phyloP scores from a whole-genome alignment of 2,888 invertebrate species.

The Stratiomys singularior region DNA sequence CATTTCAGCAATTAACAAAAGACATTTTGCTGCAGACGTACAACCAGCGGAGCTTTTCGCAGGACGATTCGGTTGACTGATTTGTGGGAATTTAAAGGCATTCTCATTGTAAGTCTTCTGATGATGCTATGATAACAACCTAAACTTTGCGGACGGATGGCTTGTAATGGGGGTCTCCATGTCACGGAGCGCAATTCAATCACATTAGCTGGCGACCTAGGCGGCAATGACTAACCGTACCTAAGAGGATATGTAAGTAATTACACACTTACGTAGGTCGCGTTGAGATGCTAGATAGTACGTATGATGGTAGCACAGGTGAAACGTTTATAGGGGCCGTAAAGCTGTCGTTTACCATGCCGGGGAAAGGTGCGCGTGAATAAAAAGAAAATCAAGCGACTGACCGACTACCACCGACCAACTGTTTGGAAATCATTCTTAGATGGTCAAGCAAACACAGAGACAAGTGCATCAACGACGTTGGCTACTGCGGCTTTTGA shows the following conservation, averaged over 20 bases:
- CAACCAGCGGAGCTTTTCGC: background rate
- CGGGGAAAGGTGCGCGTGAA: constrained; percentile 4
- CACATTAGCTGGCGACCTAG: background rate
- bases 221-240: background rate
- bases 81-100: constrained; percentile 10
- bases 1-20: constrained; percentile 3
- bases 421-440: background rate
- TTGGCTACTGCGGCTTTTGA: background rate
- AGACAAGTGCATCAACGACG: constrained; percentile 9
- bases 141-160: background rate
- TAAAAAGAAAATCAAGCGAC: background rate
- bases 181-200: constrained; percentile 17
- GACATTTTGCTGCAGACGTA: background rate
- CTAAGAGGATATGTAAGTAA: background rate
- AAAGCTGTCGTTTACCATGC: background rate
- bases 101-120: background rate
- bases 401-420: background rate
- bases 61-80: constrained; percentile 2
- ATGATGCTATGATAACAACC: background rate
- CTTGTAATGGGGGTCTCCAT: constrained; percentile 8
- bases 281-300: background rate
- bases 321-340: background rate
- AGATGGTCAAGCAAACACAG: constrained; percentile 6
- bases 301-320: background rate
- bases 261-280: background rate